A percentile compares a stretch with the other conserved stretches of the same genome.
Evolutionary conservation across 2,888 invertebrate genomes (phyloP).

Genomic region (Zygaena filipendulae): DNA sequence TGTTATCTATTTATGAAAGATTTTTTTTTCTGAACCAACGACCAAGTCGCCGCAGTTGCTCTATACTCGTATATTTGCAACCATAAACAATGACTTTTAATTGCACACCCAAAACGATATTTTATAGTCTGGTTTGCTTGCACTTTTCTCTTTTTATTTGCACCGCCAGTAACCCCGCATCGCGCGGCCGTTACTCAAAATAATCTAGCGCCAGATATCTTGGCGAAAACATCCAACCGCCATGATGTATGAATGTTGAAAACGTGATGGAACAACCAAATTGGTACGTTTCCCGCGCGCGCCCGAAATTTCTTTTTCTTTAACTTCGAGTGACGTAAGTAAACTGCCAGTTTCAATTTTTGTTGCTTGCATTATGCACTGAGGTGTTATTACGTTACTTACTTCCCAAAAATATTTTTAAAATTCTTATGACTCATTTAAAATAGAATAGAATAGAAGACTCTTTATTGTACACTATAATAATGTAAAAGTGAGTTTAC

Average conservation of each 20-base stretch:
- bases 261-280: slow-evolving; percentile 40
- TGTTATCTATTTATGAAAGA: too few species aligned
- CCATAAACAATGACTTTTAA: slow-evolving; percentile 39
- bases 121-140: slow-evolving; percentile 42
- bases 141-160: too few species aligned
- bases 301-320: slow-evolving; percentile 26
- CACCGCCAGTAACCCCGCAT: slow-evolving; percentile 32
- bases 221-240: slow-evolving; percentile 27
- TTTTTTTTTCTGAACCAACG: too few species aligned
- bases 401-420: too few species aligned
- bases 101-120: slow-evolving; percentile 55
- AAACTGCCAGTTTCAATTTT: slow-evolving; percentile 14
- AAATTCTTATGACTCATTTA: too few species aligned
- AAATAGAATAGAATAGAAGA: too few species aligned
- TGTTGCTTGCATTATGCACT: too few species aligned
- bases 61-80: slow-evolving; percentile 12
- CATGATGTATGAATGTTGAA: slow-evolving; percentile 46
- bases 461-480: too few species aligned
- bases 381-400: too few species aligned
- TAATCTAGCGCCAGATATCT: slow-evolving; percentile 62
- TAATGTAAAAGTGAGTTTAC: too few species aligned
- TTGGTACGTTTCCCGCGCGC: slow-evolving; percentile 19
- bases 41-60: slow-evolving; percentile 16
- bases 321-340: slow-evolving; percentile 40
- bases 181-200: slow-evolving; percentile 55